Evolutionary conservation across 1,140 invertebrate genomes (phyloP).

Genomic region (Brachionus manjavacas): DNA sequence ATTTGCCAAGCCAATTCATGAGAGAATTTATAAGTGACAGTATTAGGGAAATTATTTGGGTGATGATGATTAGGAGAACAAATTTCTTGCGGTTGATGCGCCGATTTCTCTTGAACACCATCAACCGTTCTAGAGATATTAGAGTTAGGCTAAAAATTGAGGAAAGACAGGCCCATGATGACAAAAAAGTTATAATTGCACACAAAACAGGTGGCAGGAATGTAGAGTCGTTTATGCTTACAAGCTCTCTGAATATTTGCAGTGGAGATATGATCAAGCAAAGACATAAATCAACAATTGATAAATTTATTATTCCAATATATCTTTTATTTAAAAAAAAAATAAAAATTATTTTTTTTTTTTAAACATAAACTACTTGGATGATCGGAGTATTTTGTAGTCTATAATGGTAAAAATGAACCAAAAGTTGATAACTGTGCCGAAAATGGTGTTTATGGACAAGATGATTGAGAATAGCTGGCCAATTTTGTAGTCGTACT

Average conservation of each 20-base stretch:
- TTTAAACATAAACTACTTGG: neutral
- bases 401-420: conserved; percentile 17
- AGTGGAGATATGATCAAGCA: conserved; percentile 6
- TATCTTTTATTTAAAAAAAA: conserved; percentile 3
- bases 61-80: neutral
- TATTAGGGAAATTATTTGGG: neutral
- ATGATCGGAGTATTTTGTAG: conserved; percentile 7
- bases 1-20: neutral
- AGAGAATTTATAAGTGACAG: neutral
- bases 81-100: conserved; percentile 3
- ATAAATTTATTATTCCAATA: conserved; percentile 33
- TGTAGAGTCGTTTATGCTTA: neutral
- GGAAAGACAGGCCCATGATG: conserved; percentile 38
- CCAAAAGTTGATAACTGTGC: conserved; percentile 22
- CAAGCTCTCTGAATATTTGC: conserved; percentile 25
- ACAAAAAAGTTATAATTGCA: neutral
- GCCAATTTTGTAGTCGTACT: neutral
- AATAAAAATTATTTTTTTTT: neutral
- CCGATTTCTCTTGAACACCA: conserved; percentile 30
- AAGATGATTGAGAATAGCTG: neutral
- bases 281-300: conserved; percentile 4
- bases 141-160: conserved; percentile 37
- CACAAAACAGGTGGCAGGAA: neutral
- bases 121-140: neutral
- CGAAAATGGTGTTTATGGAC: neutral